Conservation (phyloP, 2,888 invertebrate genomes). For the Megalurothrips usitatus region DNA sequence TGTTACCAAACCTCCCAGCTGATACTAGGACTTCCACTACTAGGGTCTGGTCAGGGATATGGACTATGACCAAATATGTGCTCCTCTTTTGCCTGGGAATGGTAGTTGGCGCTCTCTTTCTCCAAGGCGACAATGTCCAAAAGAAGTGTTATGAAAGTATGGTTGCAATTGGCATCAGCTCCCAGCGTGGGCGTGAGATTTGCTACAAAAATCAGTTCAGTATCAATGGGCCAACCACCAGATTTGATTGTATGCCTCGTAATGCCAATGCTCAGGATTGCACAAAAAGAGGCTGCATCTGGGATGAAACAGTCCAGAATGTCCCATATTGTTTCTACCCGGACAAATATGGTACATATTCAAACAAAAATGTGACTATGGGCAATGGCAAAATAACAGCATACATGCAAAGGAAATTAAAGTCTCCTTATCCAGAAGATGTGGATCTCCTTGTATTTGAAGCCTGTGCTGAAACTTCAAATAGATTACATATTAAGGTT, state of each 20-base stretch:
- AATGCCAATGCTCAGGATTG: neutral
- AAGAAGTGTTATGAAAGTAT: neutral
- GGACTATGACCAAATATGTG: neutral
- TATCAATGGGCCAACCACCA: neutral
- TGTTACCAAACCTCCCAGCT: conserved; percentile 8
- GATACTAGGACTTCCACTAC: neutral
- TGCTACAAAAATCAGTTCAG: neutral
- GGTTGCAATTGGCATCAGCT: conserved; percentile 1
- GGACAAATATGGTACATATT: conserved; percentile 59
- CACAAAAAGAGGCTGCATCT: neutral
- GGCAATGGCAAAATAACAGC: conserved; percentile 57
- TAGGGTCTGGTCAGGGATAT: conserved; percentile 7
- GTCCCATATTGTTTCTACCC: conserved; percentile 74
- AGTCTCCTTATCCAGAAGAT: conserved; percentile 63
- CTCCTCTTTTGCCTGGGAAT: neutral
- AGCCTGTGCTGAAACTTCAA: conserved; percentile 58
- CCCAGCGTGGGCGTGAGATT: neutral
- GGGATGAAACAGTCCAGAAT: conserved; percentile 39
- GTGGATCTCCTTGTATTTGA: conserved; percentile 57
- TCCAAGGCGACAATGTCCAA: neutral
- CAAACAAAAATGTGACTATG: conserved; percentile 57
- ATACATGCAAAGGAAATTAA: conserved; percentile 52
- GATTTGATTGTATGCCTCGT: conserved; percentile 10
- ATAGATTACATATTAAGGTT: conserved; percentile 61
- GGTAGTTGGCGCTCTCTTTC: neutral